A percentile compares a stretch with the other conserved stretches of the same genome.
Evolutionary conservation across 35 echinoderm and acorn worm genomes (phyloP).

Genomic region (Heliocidaris tuberculata): DNA sequence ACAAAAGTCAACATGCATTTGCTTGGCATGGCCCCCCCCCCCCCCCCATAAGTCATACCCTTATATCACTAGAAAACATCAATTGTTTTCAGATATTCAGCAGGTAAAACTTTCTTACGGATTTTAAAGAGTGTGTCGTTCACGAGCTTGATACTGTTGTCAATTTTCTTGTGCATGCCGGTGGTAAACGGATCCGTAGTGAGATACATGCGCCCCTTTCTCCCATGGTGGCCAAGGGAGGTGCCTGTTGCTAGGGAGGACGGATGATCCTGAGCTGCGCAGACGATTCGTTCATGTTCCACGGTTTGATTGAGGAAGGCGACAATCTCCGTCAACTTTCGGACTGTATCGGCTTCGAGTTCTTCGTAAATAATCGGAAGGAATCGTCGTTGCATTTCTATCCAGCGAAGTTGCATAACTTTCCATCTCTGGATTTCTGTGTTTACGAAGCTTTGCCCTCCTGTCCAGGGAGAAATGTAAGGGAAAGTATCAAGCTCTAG

Average conservation of each 20-base stretch:
- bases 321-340: conserved; percentile 56
- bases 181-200: conserved; percentile 60
- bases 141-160: conserved; percentile 50
- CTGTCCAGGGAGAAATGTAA: background rate
- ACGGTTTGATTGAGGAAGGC: conserved; percentile 58
- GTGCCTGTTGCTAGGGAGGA: conserved; percentile 65
- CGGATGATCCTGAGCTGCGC: conserved; percentile 68
- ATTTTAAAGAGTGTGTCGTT: conserved; percentile 54
- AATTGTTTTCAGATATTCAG: conserved; percentile 50
- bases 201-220: conserved; percentile 57
- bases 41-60: background rate
- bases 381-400: conserved; percentile 13
- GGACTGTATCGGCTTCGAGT: conserved; percentile 52
- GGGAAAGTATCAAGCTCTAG: background rate
- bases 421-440: conserved; percentile 44
- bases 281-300: conserved; percentile 48
- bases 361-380: conserved; percentile 64
- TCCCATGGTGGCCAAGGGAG: conserved; percentile 60
- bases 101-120: conserved; percentile 20
- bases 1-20: too few relatives aligned
- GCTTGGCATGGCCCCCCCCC: too few relatives aligned
- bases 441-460: conserved; percentile 49
- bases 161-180: conserved; percentile 35
- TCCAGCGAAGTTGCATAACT: conserved; percentile 54
- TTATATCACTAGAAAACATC: conserved; percentile 13